Evolutionary conservation across 2,797 vertebrate genomes (phyloP).

Genomic region (Danio albolineatus): DNA sequence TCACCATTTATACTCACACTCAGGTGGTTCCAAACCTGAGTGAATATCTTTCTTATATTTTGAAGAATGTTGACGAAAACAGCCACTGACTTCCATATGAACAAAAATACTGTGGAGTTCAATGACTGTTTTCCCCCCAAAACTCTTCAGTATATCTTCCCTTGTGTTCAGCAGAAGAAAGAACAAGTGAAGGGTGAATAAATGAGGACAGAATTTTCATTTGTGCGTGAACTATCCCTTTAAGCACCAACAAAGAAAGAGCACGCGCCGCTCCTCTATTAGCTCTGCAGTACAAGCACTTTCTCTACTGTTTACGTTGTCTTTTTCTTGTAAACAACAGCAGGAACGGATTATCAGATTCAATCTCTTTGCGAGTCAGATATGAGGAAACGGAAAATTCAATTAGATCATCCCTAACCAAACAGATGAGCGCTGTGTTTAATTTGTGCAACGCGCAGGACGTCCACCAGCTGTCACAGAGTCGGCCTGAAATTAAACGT

Average conservation of each 20-base stretch:
- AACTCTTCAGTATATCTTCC: no score
- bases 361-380: slow-evolving; percentile 20
- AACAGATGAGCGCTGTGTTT: slow-evolving; percentile 41
- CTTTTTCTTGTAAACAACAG: slow-evolving; percentile 35
- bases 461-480: slow-evolving; percentile 42
- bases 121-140: no score
- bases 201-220: no score
- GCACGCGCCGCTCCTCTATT: neutral
- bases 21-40: no score
- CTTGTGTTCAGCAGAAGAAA: no score
- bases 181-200: no score
- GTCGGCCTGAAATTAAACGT: slow-evolving; percentile 30
- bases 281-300: neutral
- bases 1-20: no score
- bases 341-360: slow-evolving; percentile 38
- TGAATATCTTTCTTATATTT: no score
- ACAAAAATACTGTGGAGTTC: no score
- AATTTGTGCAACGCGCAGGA: slow-evolving; percentile 23
- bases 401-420: slow-evolving; percentile 41
- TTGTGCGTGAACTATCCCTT: no score
- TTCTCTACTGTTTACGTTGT: slow-evolving; percentile 7
- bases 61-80: no score
- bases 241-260: neutral
- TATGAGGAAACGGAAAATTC: slow-evolving; percentile 34
- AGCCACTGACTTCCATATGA: no score